Base-by-base conservation (phyloP, 2,888 invertebrate species). In the Melanostoma mellinum region DNA sequence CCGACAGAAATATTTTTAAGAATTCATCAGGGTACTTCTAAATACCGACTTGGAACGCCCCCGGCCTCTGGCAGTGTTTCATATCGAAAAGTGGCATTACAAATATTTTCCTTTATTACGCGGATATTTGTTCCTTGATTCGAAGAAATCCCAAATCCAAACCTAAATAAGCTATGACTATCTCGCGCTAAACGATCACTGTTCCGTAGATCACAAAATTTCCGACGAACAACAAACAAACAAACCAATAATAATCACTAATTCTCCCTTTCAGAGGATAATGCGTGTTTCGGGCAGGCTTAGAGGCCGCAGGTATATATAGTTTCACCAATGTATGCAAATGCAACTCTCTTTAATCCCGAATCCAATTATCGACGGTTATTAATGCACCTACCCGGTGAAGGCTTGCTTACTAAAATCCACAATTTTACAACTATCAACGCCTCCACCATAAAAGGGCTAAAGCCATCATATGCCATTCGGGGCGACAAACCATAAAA, bases 321-420 rank as follows among this genome's bases (percentile, higher is more conserved):
- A 42, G 8, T 46, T 8, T 5, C 8, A 3, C 61, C 1, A 44
- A 81, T 40, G 61, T 50, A 60, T 6, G 33, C 33, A 48, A 10
- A 50, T 52, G 6, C 9, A 4, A 30, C 30, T 36, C n/a, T n/a
- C 6, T 30, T 42, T 38, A 55, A 73, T 77, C 58, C 46, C 33
- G 63, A 82, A 82, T 82, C 82, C 77, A 78, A 78, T 82, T 82
- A 82, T 82, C 53, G 36, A 82, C 33, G 82, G 82, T 78, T 69
- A 68, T 82, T 74, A 82, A 65, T 65, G 40, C 61, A 48, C 9
- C 9, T 36, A 35, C 30, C 52, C 78, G 50, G 61, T 42, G 74
- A 74, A 69, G 63, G 58, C 40, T 72, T 61, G 55, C 40, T 33
- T 35, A 42, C 8, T 42, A 44, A 52, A 40, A 46, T 72, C 30